Evolutionary conservation across 1,140 invertebrate genomes (phyloP).

Genomic region (Sarcophaga peregrina): DNA sequence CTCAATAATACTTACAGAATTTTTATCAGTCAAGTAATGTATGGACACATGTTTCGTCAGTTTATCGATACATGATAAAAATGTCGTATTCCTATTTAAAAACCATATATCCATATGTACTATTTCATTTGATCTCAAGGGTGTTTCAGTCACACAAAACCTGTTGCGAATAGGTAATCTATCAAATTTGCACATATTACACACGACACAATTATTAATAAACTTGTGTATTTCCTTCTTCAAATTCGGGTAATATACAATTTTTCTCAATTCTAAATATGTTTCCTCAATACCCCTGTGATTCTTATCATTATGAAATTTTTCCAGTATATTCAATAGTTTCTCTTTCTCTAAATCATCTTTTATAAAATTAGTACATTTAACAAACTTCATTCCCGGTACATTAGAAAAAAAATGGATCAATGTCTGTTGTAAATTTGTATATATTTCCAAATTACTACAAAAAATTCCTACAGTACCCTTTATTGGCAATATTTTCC

Average conservation of each 20-base stretch:
- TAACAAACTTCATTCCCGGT: not conserved
- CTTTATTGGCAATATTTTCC: not conserved
- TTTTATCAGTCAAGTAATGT: slow-evolving; percentile 20
- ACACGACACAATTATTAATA: slow-evolving; percentile 30
- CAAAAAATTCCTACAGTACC: not conserved
- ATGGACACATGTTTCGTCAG: slow-evolving; percentile 13
- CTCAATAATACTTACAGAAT: not conserved
- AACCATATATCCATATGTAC: slow-evolving; percentile 30
- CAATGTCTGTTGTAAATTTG: not conserved
- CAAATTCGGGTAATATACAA: not conserved
- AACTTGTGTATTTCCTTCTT: not conserved
- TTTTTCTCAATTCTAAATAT: not conserved
- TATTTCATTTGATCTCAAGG: slow-evolving; percentile 29
- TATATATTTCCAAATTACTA: not conserved
- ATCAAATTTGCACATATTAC: slow-evolving; percentile 36
- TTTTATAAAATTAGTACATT: not conserved
- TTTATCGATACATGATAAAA: too few species aligned
- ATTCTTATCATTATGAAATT: slow-evolving; percentile 34
- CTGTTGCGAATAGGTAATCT: slow-evolving; percentile 18
- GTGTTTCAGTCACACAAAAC: slow-evolving; percentile 32
- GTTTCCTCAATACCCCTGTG: slow-evolving; percentile 26
- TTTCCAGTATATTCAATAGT: slow-evolving; percentile 6
- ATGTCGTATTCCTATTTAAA: slow-evolving; percentile 28
- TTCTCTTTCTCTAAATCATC: not conserved
- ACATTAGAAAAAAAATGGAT: not conserved